Percentiles rank a stretch among this genome's conserved stretches.
Conservation (phyloP, 2,888 invertebrate species). For the Julus scandinavius region DNA sequence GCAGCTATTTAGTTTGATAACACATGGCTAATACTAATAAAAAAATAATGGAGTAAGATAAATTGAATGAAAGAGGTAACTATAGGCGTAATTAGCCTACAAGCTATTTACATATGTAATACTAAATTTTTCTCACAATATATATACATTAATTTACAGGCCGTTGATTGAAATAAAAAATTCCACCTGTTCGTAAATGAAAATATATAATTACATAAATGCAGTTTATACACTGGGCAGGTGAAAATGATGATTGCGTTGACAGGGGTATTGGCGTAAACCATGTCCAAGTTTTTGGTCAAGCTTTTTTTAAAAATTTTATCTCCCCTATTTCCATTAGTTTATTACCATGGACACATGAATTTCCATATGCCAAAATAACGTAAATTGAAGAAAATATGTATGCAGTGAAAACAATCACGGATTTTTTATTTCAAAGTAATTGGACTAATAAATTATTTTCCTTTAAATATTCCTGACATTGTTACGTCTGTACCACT, state of each 20-base stretch:
- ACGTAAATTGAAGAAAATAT: neutral
- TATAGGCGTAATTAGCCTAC: constrained; percentile 21
- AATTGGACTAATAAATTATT: neutral
- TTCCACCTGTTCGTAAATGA: neutral
- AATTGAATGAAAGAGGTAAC: constrained; percentile 1
- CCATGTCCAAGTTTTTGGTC: neutral
- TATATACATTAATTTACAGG: neutral
- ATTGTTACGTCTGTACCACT: neutral
- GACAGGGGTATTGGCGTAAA: neutral
- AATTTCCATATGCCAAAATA: neutral
- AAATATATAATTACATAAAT: neutral
- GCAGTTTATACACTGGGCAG: neutral
- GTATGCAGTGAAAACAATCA: neutral
- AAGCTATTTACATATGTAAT: neutral
- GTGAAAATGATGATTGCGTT: neutral
- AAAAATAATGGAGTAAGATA: neutral
- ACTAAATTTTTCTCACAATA: neutral
- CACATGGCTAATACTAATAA: neutral
- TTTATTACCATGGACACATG: neutral
- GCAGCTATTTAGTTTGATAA: neutral
- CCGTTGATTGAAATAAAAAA: neutral
- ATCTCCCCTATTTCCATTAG: neutral
- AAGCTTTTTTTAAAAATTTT: neutral
- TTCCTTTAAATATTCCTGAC: neutral
- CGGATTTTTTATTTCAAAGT: neutral